Base-by-base conservation (phyloP, 2,113 vertebrate genomes). In the Numenius arquata region DNA sequence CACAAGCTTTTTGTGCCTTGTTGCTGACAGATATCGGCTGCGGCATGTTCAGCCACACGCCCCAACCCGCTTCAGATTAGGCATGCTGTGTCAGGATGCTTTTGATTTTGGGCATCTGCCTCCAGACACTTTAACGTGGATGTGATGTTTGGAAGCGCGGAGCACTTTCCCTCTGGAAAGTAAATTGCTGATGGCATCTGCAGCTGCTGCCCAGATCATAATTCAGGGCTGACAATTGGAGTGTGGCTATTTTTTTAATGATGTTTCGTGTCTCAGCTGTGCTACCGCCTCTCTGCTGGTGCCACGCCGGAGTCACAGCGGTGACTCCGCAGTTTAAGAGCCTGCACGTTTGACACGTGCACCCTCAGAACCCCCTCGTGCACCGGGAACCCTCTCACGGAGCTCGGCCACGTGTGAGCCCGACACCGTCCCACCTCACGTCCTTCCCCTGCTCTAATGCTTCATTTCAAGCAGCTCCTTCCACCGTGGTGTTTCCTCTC, bases 371-470 rank as follows among this genome's bases (percentile, higher is more conserved):
- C 10, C 27, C 27, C n/a, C 11, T 53, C 0, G 2, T 3, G 30
- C 18, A 0, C 25, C 0, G 8, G 61, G 50, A 68, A 3, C 29
- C 12, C 0, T 15, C 65, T 29, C 34, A 6, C 2, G 4, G 66
- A 68, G 38, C 67, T 65, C 55, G 15, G 23, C 15, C 47, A 2
- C 15, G 1, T 15, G 38, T 2, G 6, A 40, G 14, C 8, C 34
- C 9, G 34, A 5, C 20, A 3, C 53, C 2, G 4, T 36, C 62
- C 62, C n/a, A 21, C 50, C 38, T 12, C 22, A 2, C 14, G 26
- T 12, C 4, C 30, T 43, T 70, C 32, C 61, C 29, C 34, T 15
- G 10, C 8, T 1, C 40, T n/a, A 6, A 15, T 1, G 23, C 17
- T 81, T 38, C 26, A 10, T 36, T 40, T 58, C 61, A n/a, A 50